Base-by-base conservation (phyloP, 2,888 invertebrate genomes). In the Mesorhabditis spiculigera region DNA sequence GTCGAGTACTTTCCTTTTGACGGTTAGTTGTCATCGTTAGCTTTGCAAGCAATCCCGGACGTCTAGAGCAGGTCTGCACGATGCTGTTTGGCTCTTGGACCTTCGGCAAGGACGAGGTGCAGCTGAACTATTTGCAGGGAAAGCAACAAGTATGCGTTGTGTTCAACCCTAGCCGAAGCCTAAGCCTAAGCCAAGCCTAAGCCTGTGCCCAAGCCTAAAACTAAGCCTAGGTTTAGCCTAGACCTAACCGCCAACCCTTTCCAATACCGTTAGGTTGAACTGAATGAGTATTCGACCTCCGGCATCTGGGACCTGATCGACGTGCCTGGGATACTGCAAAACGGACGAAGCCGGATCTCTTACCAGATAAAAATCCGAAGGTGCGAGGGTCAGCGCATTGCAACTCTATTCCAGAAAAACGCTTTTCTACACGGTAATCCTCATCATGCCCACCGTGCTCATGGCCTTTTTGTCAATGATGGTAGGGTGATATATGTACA, bases 81-180 rank as follows among this genome's bases (percentile, higher is more conserved):
- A 97, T 98, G 95, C 98, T 97, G 88, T 99, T 98, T 85, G 97
- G 98, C 63, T 95, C 94, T 5, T 95, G 95, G 95, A 95, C 95
- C 3, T 95, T 95, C 88, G 95, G 95, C 86, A 94, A 95, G 43
- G 94, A 95, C 87, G 95, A 96, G 89, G 95, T 96, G 67, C 75
- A 73, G 65, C 68, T 81, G 50, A 78, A 78, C 58, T 84, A 84
- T 71, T 75, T 84, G 66, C 75, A 74, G 63, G 82, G 82, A 64
- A 83, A 83, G 71, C 68, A 77, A 45, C 82, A 84, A 74, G 84
- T 81, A 28, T 28, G 28, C 28, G 28, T 28, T 28, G 28, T 28
- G 28, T 28, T 28, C 28, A 28, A 28, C 28, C 28, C 28, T 28
- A 28, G 28, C 3, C 28, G 28, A 28, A 28, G 28, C 28, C 28